These are phyloP conservation scores for Drosophila lowei DNA, from an alignment of 1,140 invertebrate genomes.

Conservation along the genomic window DNA sequence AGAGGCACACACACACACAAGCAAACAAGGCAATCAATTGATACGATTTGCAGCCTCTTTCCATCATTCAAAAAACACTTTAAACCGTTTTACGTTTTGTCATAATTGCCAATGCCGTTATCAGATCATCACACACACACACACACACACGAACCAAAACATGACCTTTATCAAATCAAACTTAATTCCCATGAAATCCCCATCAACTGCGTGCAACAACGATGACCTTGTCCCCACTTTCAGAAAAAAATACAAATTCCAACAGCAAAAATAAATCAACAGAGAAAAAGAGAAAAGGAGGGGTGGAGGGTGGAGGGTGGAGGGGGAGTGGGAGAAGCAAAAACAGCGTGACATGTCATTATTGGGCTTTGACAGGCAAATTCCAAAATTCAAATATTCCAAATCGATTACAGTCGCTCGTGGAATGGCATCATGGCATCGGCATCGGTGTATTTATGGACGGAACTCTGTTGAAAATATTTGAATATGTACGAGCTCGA, in stretches of 20 bases:
- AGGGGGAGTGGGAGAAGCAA: neutral
- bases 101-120: slow-evolving; percentile 53
- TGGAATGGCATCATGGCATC: neutral
- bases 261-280: slow-evolving; percentile 31
- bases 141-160: slow-evolving; percentile 15
- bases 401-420: slow-evolving; percentile 56
- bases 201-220: slow-evolving; percentile 46
- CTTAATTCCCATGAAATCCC: slow-evolving; percentile 55
- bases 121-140: slow-evolving; percentile 44
- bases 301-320: slow-evolving; percentile 8
- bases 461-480: slow-evolving; percentile 46
- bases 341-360: slow-evolving; percentile 66
- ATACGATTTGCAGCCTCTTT: slow-evolving; percentile 17
- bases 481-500: slow-evolving; percentile 68
- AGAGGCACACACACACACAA: no score
- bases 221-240: slow-evolving; percentile 53
- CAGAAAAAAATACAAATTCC: neutral
- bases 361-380: slow-evolving; percentile 74
- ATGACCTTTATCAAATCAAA: slow-evolving; percentile 63
- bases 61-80: slow-evolving; percentile 32
- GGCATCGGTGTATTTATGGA: slow-evolving; percentile 20
- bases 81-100: slow-evolving; percentile 45
- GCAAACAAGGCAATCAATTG: slow-evolving; percentile 19
- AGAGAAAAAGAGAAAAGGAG: slow-evolving; percentile 1
- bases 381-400: slow-evolving; percentile 61